Evolutionary conservation across 1,140 invertebrate genomes (phyloP).

Genomic region (roundworm (Caenorhabditis elegans)): DNA sequence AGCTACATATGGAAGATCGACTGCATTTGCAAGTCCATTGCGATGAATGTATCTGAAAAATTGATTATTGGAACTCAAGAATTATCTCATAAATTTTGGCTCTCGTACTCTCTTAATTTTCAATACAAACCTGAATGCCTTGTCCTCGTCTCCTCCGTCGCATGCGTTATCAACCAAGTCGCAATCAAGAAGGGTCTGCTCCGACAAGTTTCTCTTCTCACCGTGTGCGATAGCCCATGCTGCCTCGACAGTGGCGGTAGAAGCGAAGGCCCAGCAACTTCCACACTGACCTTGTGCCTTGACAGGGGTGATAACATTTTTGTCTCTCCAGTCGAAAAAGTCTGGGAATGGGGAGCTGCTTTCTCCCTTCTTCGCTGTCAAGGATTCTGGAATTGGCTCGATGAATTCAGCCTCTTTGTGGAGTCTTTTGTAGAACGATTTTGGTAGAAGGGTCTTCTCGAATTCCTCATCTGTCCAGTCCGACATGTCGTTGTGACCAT

Average conservation of each 20-base stretch:
- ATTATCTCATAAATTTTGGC: no score
- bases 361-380: neutral
- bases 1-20: conserved; percentile 62
- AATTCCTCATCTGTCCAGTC: conserved; percentile 50
- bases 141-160: conserved; percentile 63
- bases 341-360: neutral
- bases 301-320: conserved; percentile 68
- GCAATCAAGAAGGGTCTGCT: conserved; percentile 64
- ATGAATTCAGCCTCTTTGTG: conserved; percentile 35
- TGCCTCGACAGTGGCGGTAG: conserved; percentile 47
- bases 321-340: conserved; percentile 68
- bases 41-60: conserved; percentile 58
- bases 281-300: conserved; percentile 67
- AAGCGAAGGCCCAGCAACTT: conserved; percentile 50
- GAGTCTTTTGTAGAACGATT: conserved; percentile 34
- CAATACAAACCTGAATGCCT: conserved; percentile 54
- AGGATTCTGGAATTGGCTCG: conserved; percentile 7
- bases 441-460: conserved; percentile 45
- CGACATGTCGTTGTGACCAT: conserved; percentile 42
- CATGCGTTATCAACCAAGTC: conserved; percentile 64
- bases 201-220: conserved; percentile 56
- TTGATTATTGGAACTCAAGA: neutral
- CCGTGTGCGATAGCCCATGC: conserved; percentile 42
- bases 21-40: conserved; percentile 52
- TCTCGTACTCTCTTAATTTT: neutral